phyloP scores from a whole-genome alignment of 2,113 vertebrate species.

The Pitta sordida region DNA sequence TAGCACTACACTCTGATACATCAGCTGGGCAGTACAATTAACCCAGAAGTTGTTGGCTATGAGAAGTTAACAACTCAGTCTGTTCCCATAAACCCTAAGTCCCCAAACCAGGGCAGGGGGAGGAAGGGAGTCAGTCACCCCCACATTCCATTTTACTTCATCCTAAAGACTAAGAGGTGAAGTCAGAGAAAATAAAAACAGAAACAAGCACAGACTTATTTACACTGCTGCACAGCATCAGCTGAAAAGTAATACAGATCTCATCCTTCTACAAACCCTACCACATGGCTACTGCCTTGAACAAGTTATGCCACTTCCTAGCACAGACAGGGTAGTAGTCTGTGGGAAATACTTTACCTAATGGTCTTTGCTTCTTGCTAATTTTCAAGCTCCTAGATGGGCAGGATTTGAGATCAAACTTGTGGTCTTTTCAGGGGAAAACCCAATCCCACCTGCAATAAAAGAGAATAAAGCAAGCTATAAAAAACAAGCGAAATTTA shows the following conservation, averaged over 20 bases:
- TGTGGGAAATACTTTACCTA: background rate
- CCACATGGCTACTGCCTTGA: background rate
- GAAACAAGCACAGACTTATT: background rate
- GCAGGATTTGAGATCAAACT: background rate
- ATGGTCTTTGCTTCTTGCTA: background rate
- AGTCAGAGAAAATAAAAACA: background rate
- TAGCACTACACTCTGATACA: background rate
- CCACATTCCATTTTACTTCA: background rate
- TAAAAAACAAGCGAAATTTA: background rate
- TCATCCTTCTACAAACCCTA: background rate
- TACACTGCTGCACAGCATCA: background rate
- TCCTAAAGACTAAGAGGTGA: background rate
- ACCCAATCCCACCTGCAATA: background rate
- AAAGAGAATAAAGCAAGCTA: background rate
- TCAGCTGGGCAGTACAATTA: background rate
- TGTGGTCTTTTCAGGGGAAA: background rate
- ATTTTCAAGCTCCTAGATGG: background rate
- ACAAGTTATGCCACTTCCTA: background rate
- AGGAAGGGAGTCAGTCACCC: background rate
- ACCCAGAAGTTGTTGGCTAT: background rate
- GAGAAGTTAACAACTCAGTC: background rate
- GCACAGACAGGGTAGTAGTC: background rate
- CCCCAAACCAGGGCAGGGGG: background rate
- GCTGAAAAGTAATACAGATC: background rate
- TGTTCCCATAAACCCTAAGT: background rate